Base-by-base conservation (phyloP, 92 coral and sea anemone species). In the Epizoanthus rinbou region DNA sequence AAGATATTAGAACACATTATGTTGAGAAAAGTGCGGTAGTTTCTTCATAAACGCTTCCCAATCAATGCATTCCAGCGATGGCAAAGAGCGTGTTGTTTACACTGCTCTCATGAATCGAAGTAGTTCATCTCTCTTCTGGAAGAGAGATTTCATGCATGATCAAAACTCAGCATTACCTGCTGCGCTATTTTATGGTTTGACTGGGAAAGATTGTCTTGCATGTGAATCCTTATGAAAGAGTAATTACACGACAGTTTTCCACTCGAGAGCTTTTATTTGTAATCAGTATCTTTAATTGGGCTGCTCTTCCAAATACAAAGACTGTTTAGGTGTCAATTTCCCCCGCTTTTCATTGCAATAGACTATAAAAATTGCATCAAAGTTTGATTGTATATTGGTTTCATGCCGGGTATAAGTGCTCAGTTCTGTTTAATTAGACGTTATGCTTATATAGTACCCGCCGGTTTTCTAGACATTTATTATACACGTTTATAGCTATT, bases 351-450 rank as follows among this genome's bases (percentile, higher is more conserved):
- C 70, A 10, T 23, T 22, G 8, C 47, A 41, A 28, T 3, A 65
- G 39, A 3, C 9, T 66, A 37, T 37, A 6, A 37, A 3, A 66
- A 16, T 31, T 28, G 13, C 33, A 66, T 33, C 18, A 66, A 31
- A 28, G 28, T 67, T 67, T 53, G 62, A 56, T 2, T 52, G 39
- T 1, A 13, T 56, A 63, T 53, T 60, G 3, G 54, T 71, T 41
- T 28, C 39, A 24, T 11, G 50, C 45, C 64, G 43, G 69, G n/a
- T 83, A 80, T 80, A 78, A 76, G 79, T 54, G 43, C 73, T 73
- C 41, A 68, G 84, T 23, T n/a, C 52, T 54, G 68, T 18, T 47
- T 15, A 37, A 37, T 37, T 37, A 3, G 5, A 47, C 8, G 54
- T 1, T 82, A 23, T 11, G 18, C 6, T 76, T 50, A n/a, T 76